Base-by-base conservation (phyloP, 2,797 vertebrate species). In the Tokudaia muenninki region DNA sequence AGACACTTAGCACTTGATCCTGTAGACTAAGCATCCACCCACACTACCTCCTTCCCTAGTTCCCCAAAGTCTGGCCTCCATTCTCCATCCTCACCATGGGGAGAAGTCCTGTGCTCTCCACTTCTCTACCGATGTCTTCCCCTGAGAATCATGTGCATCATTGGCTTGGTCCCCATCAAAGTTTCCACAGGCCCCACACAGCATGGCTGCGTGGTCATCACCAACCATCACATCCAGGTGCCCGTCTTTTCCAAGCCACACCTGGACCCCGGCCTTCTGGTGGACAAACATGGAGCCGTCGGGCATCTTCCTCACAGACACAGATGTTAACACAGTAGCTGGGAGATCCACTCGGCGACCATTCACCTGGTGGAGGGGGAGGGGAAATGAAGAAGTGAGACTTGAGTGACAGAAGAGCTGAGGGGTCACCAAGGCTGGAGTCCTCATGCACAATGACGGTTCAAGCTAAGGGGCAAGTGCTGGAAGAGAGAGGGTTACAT, bases 121-220 rank as follows among this genome's bases (percentile, higher is more conserved):
- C 37, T 97, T 98, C 16, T 90, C 70, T 65, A 99, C 7, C 0
- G 11, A 17, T 1, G 22, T 11, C 31, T 93, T 92, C 74, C 81
- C 95, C 77, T 97, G 92, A 75, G 98, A 97, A 0, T 95, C 92
- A 74, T 1, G 96, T 97, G 98, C 80, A 70, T 99, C 98, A 79
- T 99, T 99, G 80, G 94, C 92, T 65, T 82, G 67, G 91, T 98
- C 55, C 24, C 98, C 80, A 0, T 99, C 99, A 93, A 98, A 99
- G 98, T 99, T 99, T 74, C 99, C 95, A n/a, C 99, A 99, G 81
- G 98, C 98, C 0, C 99, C 99, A 7, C 99, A 99, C 89, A 99
- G 91, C 91, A 96, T 95, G 50, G 96, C 96, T 1, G 95, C 95
- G n/a, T 99, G 97, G 59, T 52, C 92, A 1, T 81, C 44, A 22